Evolutionary conservation across 2,888 invertebrate genomes (phyloP).

Genomic region (Amblyteles armatorius): DNA sequence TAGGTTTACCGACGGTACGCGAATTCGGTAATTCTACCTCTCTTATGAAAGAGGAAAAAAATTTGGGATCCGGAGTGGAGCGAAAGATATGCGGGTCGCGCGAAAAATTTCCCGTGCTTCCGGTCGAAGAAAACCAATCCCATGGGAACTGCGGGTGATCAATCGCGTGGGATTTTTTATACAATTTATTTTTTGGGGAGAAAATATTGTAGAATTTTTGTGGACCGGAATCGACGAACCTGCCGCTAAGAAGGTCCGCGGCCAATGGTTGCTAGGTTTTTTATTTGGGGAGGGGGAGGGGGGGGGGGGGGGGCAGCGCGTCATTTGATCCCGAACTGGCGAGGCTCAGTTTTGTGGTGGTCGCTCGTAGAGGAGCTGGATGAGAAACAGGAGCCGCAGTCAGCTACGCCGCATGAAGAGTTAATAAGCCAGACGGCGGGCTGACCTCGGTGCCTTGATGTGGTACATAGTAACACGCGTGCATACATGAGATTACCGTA

Average conservation of each 20-base stretch:
- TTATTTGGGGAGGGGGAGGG: neutral
- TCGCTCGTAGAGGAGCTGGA: neutral
- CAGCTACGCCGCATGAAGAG: conserved; percentile 43
- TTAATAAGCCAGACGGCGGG: conserved; percentile 59
- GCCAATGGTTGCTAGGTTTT: neutral
- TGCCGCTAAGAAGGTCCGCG: neutral
- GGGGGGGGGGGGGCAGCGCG: too few species aligned
- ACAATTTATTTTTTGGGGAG: too few species aligned
- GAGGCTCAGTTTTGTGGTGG: neutral
- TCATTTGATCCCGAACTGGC: neutral
- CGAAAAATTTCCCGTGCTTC: conserved; percentile 17
- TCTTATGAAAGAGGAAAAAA: neutral
- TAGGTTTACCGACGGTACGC: neutral
- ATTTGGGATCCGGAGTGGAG: neutral
- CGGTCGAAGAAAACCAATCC: too few species aligned
- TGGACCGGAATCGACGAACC: too few species aligned
- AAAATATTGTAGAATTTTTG: too few species aligned
- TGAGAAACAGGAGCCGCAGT: conserved; percentile 17
- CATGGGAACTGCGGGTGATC: too few species aligned
- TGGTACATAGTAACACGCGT: conserved; percentile 51
- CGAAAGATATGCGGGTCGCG: conserved; percentile 22
- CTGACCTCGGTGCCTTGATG: conserved; percentile 54
- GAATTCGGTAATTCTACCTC: conserved; percentile 29
- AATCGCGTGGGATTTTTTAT: too few species aligned
- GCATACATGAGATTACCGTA: conserved; percentile 65